Conservation (phyloP, 2,888 invertebrate species). For the Aporophyla nigra region DNA sequence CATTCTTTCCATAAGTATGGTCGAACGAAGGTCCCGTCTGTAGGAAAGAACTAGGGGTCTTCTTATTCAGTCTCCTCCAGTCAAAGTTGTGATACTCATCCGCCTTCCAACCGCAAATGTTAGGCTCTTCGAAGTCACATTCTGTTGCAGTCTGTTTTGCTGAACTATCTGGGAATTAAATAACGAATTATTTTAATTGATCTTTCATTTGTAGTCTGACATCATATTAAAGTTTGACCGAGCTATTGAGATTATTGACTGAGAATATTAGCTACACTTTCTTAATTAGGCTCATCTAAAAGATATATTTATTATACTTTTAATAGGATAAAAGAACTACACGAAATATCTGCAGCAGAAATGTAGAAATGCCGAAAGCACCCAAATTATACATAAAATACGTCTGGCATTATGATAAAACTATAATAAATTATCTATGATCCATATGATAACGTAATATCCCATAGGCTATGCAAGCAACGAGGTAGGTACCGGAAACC, state of each 20-base stretch:
- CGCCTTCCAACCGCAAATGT: constrained; percentile 95
- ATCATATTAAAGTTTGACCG: background rate
- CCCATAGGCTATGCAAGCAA: background rate
- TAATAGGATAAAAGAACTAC: background rate
- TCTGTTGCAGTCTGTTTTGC: constrained; percentile 48
- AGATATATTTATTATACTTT: background rate
- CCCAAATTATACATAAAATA: too few relatives aligned
- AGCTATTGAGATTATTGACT: background rate
- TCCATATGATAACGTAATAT: background rate
- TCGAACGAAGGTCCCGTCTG: constrained; percentile 94
- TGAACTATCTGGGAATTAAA: constrained; percentile 35
- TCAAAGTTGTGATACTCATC: constrained; percentile 94
- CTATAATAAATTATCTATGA: background rate
- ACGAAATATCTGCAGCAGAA: background rate
- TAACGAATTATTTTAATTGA: background rate
- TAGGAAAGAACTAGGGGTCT: constrained; percentile 92
- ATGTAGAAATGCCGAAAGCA: too few relatives aligned
- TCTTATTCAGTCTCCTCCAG: constrained; percentile 92
- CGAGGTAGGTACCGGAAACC: constrained; percentile 8
- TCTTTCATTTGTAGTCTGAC: background rate
- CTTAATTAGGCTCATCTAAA: background rate
- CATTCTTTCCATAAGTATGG: constrained; percentile 92
- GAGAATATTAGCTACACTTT: background rate
- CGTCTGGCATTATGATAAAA: background rate
- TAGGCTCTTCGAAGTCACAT: constrained; percentile 93